Evolutionary conservation across 2,797 vertebrate species (phyloP).

Genomic region (Kryptopterus vitreolus): DNA sequence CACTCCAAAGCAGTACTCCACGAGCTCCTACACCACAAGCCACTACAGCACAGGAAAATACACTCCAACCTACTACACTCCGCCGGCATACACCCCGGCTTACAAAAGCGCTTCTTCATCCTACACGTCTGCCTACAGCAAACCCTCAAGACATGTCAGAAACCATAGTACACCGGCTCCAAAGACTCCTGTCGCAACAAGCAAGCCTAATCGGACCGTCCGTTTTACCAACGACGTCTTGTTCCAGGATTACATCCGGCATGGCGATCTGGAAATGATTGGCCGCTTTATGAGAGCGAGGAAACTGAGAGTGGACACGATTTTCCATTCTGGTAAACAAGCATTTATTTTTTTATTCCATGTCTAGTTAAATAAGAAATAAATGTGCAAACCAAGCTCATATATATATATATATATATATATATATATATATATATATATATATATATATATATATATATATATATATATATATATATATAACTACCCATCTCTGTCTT

Average conservation of each 20-base stretch:
- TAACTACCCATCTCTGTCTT: not conserved
- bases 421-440: too few relatives aligned
- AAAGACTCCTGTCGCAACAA: constrained; percentile 55
- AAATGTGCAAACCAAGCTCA: not conserved
- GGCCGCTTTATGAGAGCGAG: constrained; percentile 90
- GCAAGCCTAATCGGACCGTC: constrained; percentile 76
- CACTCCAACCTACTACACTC: constrained; percentile 56
- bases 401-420: too few relatives aligned
- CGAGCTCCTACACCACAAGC: constrained; percentile 59
- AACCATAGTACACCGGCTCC: constrained; percentile 50
- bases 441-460: too few relatives aligned
- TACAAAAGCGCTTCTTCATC: constrained; percentile 59
- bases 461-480: too few relatives aligned
- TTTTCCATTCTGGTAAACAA: constrained; percentile 87
- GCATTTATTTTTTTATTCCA: not conserved
- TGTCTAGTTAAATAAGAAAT: not conserved
- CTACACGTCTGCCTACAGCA: constrained; percentile 65
- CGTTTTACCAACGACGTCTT: constrained; percentile 90
- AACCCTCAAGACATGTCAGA: constrained; percentile 60
- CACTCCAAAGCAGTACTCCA: constrained; percentile 51
- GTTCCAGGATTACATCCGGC: constrained; percentile 90
- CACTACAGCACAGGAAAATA: constrained; percentile 50
- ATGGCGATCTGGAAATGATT: constrained; percentile 91
- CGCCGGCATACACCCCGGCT: constrained; percentile 58
- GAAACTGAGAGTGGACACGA: constrained; percentile 87